A percentile compares a stretch with the other conserved stretches of the same genome.
phyloP scores from a whole-genome alignment of 2,797 vertebrate genomes.

The Mustela erminea region DNA sequence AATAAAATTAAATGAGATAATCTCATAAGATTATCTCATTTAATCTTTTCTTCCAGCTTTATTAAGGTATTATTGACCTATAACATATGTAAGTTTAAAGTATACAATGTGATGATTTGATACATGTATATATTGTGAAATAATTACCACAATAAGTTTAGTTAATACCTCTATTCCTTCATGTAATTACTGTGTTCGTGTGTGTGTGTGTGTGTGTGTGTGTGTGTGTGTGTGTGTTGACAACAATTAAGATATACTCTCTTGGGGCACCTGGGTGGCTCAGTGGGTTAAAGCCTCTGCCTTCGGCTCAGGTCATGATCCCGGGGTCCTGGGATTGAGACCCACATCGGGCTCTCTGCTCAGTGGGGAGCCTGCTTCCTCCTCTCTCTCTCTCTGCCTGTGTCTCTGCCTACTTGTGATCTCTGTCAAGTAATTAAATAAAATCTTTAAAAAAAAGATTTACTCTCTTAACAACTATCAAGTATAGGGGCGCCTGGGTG shows the following conservation, averaged over 20 bases:
- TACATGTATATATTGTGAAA: neutral
- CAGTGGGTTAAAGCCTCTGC: no score
- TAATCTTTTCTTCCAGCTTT: neutral
- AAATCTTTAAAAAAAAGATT: neutral
- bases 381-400: no score
- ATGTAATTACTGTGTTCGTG: neutral
- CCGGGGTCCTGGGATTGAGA: no score
- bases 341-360: no score
- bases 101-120: neutral
- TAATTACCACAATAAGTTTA: neutral
- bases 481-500: no score
- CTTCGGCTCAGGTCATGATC: no score
- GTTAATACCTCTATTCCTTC: neutral
- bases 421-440: no score
- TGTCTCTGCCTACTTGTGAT: no score
- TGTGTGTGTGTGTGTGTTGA: neutral
- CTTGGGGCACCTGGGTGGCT: neutral
- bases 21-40: neutral
- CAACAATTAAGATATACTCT: neutral
- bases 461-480: neutral
- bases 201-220: neutral
- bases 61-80: neutral
- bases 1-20: no score
- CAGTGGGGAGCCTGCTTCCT: no score
- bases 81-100: neutral